Evolutionary conservation across 2,888 invertebrate genomes (phyloP).

Genomic region (Melanchra persicariae): DNA sequence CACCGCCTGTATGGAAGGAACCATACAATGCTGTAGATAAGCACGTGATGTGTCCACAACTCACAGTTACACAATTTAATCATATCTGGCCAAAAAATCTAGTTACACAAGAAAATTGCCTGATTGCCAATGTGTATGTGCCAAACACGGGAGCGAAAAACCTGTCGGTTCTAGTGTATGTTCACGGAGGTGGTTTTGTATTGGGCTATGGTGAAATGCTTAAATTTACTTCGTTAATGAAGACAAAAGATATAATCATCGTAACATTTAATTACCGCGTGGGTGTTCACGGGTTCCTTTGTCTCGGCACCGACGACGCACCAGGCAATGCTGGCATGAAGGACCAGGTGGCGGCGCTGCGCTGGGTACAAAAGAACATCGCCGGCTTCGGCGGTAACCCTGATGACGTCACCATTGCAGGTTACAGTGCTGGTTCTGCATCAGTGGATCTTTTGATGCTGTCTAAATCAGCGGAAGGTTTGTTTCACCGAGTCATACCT

Average conservation of each 20-base stretch:
- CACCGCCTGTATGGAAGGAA: constrained; percentile 54
- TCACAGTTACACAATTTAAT: background rate
- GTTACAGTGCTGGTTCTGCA: constrained; percentile 29
- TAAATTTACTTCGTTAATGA: background rate
- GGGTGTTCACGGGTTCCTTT: constrained; percentile 72
- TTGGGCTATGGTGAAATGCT: constrained; percentile 18
- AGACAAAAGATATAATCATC: constrained; percentile 20
- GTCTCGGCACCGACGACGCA: constrained; percentile 70
- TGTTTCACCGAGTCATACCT: constrained; percentile 31
- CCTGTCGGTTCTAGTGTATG: constrained; percentile 68
- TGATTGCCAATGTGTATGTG: constrained; percentile 66
- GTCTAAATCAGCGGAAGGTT: constrained; percentile 25
- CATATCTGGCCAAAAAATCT: background rate
- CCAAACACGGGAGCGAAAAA: constrained; percentile 67
- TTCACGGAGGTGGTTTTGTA: constrained; percentile 70
- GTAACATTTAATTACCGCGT: constrained; percentile 73
- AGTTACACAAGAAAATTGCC: constrained; percentile 61
- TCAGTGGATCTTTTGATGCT: constrained; percentile 27
- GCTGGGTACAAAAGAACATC: constrained; percentile 77
- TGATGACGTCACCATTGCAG: constrained; percentile 69
- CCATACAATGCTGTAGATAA: constrained; percentile 47
- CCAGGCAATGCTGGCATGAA: constrained; percentile 76
- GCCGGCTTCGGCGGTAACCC: constrained; percentile 77
- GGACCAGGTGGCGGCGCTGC: constrained; percentile 68
- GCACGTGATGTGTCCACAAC: constrained; percentile 48